Evolutionary conservation across 2,888 invertebrate species (phyloP).

Genomic region (Holacanthella duospinosa): DNA sequence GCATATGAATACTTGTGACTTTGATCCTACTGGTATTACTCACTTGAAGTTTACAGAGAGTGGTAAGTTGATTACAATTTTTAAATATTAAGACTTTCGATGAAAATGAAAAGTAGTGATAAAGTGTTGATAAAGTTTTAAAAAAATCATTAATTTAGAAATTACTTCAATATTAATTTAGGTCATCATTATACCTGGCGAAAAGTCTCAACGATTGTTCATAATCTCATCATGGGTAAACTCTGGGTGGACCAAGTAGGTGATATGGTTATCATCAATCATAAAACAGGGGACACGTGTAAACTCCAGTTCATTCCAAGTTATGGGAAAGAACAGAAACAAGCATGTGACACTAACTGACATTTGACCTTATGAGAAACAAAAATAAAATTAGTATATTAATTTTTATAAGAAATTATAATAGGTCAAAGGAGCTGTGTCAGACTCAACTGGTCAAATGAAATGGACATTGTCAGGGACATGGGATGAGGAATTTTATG

Average conservation of each 20-base stretch:
- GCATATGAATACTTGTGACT: conserved; percentile 91
- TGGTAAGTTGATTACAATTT: conserved; percentile 40
- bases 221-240: conserved; percentile 98
- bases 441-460: conserved; percentile 46
- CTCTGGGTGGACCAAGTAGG: conserved; percentile 99
- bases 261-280: conserved; percentile 93
- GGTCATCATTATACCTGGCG: conserved; percentile 92
- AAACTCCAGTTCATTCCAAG: conserved; percentile 84
- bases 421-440: conserved; percentile 58
- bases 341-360: no score
- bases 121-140: no score
- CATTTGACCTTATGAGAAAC: background rate
- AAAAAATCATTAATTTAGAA: background rate
- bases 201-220: conserved; percentile 94
- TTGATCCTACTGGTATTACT: conserved; percentile 53
- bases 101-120: background rate
- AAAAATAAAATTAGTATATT: background rate
- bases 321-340: conserved; percentile 12
- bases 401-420: no score
- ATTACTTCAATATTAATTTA: conserved; percentile 38
- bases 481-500: conserved; percentile 91
- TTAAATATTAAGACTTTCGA: conserved; percentile 8
- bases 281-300: conserved; percentile 79
- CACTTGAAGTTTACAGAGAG: conserved; percentile 49
- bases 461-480: conserved; percentile 65